Conservation (phyloP, 2,113 vertebrate genomes). For the Anolis sagrei region DNA sequence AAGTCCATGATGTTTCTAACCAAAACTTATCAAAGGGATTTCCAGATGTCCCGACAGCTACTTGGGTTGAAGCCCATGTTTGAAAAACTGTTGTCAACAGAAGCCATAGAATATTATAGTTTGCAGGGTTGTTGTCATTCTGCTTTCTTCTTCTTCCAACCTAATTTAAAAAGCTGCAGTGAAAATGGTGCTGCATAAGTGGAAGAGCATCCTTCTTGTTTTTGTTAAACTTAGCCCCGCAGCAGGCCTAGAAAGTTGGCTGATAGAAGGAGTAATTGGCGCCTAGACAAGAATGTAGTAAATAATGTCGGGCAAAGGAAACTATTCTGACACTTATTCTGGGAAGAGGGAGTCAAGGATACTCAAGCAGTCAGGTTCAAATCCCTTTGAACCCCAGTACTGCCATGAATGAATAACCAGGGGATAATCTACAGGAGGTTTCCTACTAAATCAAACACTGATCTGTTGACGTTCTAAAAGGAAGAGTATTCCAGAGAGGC, state of each 20-base stretch:
- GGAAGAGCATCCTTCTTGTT: background rate
- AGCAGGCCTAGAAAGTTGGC: background rate
- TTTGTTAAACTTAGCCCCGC: background rate
- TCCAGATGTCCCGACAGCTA: background rate
- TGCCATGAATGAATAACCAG: background rate
- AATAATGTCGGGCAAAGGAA: background rate
- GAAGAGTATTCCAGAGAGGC: background rate
- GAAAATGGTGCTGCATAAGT: background rate
- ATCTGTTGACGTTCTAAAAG: background rate
- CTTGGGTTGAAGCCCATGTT: background rate
- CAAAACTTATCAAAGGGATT: background rate
- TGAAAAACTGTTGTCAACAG: background rate
- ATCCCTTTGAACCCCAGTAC: background rate
- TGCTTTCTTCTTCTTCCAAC: background rate
- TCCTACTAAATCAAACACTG: background rate
- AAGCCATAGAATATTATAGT: slow-evolving; percentile 8
- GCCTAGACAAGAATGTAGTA: background rate
- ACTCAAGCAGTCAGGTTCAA: background rate
- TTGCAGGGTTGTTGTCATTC: background rate
- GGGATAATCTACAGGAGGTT: background rate
- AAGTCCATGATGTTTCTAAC: background rate
- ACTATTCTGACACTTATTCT: background rate
- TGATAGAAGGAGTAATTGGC: background rate
- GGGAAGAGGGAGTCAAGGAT: background rate
- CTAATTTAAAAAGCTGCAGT: background rate